Conservation (phyloP, 1,140 invertebrate species). For the Brachionus sp. region DNA sequence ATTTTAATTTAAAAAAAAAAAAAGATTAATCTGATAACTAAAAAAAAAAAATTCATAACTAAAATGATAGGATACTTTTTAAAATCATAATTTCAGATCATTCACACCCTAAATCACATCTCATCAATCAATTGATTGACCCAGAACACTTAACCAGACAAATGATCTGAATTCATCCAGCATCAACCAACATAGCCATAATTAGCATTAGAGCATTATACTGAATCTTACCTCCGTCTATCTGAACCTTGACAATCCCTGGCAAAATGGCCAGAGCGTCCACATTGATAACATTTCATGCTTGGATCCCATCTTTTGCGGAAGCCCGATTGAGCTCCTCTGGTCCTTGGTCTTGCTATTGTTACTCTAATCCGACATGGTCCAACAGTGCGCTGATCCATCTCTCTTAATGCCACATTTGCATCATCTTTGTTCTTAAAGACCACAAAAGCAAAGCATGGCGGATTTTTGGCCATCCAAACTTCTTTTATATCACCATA, state of each 20-base stretch:
- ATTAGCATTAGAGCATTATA: background rate
- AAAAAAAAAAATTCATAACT: background rate
- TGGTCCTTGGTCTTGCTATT: slow-evolving; percentile 54
- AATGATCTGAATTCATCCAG: slow-evolving; percentile 23
- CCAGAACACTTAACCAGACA: background rate
- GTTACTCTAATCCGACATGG: slow-evolving; percentile 52
- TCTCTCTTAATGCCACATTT: slow-evolving; percentile 53
- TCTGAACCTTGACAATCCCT: slow-evolving; percentile 33
- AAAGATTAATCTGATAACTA: background rate
- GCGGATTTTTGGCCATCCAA: slow-evolving; percentile 58
- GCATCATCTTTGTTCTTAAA: slow-evolving; percentile 57
- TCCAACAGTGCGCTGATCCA: slow-evolving; percentile 51
- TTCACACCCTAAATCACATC: slow-evolving; percentile 14
- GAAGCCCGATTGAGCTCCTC: slow-evolving; percentile 46
- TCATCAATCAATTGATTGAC: slow-evolving; percentile 3
- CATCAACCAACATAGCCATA: slow-evolving; percentile 30
- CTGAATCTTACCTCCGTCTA: slow-evolving; percentile 16
- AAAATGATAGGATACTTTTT: slow-evolving; percentile 12
- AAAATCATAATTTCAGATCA: background rate
- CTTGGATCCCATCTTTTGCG: slow-evolving; percentile 51
- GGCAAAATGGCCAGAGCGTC: slow-evolving; percentile 56
- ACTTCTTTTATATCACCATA: slow-evolving; percentile 56
- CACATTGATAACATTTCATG: slow-evolving; percentile 58
- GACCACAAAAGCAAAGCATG: slow-evolving; percentile 59
- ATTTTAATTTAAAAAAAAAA: background rate